Conservation (phyloP, 2,797 vertebrate genomes). For the Telmatherina bonti region DNA sequence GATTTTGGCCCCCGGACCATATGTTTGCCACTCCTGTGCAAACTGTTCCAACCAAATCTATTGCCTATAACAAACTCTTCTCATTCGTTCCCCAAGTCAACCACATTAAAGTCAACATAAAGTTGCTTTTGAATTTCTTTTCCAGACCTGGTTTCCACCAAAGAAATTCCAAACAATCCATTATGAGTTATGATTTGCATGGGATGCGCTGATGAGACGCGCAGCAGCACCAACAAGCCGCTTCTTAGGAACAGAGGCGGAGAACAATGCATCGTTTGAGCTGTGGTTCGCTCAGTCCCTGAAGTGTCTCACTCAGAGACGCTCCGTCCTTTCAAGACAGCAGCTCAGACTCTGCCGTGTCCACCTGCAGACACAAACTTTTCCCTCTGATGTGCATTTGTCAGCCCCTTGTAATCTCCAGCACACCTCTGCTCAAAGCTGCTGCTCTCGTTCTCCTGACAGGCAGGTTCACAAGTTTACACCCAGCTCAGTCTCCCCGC, state of each 20-base stretch:
- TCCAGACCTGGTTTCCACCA: conserved; percentile 21
- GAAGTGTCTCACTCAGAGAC: conserved; percentile 42
- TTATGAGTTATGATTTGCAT: conserved; percentile 60
- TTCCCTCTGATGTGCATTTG: conserved; percentile 22
- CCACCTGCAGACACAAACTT: conserved; percentile 33
- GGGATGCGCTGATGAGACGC: conserved; percentile 37
- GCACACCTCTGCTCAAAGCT: conserved; percentile 30
- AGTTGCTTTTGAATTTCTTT: conserved; percentile 31
- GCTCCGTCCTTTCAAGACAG: conserved; percentile 42
- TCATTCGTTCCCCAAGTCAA: conserved; percentile 2
- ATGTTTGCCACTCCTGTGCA: too few relatives aligned
- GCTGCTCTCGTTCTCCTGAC: conserved; percentile 50
- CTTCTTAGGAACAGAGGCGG: conserved; percentile 47
- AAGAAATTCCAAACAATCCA: conserved; percentile 51
- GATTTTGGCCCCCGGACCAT: too few relatives aligned
- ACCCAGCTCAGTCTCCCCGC: conserved; percentile 56
- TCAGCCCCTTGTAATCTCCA: conserved; percentile 21
- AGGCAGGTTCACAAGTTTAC: conserved; percentile 80
- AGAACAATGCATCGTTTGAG: conserved; percentile 54
- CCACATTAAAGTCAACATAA: conserved; percentile 36
- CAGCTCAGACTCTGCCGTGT: conserved; percentile 40
- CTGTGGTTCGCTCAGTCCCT: conserved; percentile 38
- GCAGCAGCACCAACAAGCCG: conserved; percentile 51
- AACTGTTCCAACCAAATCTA: not conserved
- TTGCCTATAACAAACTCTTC: not conserved